Evolutionary conservation across 2,888 invertebrate genomes (phyloP), one percentile per base, ranked within the genome.

Genomic region (Miltochrista miniata): DNA sequence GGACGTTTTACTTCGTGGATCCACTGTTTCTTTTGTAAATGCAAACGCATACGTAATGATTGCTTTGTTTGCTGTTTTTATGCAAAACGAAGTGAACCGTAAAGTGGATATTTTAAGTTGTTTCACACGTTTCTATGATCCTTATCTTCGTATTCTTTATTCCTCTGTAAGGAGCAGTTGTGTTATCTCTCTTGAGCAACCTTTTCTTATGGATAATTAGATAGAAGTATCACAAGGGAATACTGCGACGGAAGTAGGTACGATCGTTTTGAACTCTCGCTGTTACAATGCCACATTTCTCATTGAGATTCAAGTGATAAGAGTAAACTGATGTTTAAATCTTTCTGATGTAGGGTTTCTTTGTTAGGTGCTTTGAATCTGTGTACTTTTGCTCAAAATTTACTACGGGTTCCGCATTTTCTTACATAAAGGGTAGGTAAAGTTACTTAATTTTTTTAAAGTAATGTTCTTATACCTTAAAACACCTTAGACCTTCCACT

Each of bases 321-420:
- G 72, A 66, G 66, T 72, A 73, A 80, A 83, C 73, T 75, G 79
- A 72, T 74, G 74, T 77, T 81, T 82, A 79, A 81, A 81, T 84
- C 78, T 82, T 76, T 72, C 70, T 69, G 65, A 75, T 74, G 78
- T 76, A 72, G 73, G 73, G 70, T 81, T 80, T 79, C 80, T 83
- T 84, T 83, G 3, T 24, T 24, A 4, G 82, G 83, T 81, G 76
- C 71, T 68, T 64, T 59, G 66, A 63, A 24, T 24, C 5, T 24
- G 18, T 24, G 5, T 24, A 24, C 75, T 77, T 77, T 74, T 72
- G 73, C 73, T 62, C 18, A 24, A 24, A 24, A 24, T 24, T 24
- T 24, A 24, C 5, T 24, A 24, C 18, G 18, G 18, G 18, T 4
- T 24, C 18, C 5, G 2, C 18, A 24, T 24, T 24, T 24, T 24